Evolutionary conservation across 1,140 invertebrate species (phyloP), one percentile per base, ranked within the genome.

Genomic region (Diabrotica undecimpunctata): DNA sequence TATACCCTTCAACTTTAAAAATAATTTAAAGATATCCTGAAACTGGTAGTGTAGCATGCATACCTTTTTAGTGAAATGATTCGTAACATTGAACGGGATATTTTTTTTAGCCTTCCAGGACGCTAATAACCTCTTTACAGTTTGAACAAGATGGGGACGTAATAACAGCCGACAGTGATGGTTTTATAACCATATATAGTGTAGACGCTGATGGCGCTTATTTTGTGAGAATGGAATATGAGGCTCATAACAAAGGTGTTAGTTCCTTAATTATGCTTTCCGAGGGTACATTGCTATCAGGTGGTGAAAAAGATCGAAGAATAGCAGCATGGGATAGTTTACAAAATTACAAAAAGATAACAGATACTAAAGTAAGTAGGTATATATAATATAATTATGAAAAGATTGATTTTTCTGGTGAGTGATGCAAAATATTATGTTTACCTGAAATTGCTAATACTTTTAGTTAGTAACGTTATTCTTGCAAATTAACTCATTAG

Each of bases 81-180:
- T 25, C 1, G 4, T 25, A 25, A 4, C 25, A 25, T 25, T 25
- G 4, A 25, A 25, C 25, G 25, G 4, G 25, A 2, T 25, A 25
- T 25, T 1, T 25, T 61, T 80, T 81, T 13, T 77, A 93, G 87
- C 90, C 91, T 0, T 90, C 90, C 5, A 83, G 90, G 52, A 92
- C 91, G 0, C 84, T 92, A 75, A 87, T 93, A 0, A 93, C 91
- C 0, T 89, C 92, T 66, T 82, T 98, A 35, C 92, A 95, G 70
- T 97, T 97, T 77, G 90, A 95, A 76, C 90, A 93, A 77, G 93
- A 95, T 78, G 95, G 95, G 6, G 92, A 96, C 76, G 90, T 97
- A 0, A 90, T 98, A 6, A 95, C 94, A 0, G 96, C 95, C 4
- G 95, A 98, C 74, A 93, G 91, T 60, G 93, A 95, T 79, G 96